Evolutionary conservation across 2,113 vertebrate species (phyloP), one percentile per base, ranked within the genome.

Genomic region (Eudorcas thomsonii): DNA sequence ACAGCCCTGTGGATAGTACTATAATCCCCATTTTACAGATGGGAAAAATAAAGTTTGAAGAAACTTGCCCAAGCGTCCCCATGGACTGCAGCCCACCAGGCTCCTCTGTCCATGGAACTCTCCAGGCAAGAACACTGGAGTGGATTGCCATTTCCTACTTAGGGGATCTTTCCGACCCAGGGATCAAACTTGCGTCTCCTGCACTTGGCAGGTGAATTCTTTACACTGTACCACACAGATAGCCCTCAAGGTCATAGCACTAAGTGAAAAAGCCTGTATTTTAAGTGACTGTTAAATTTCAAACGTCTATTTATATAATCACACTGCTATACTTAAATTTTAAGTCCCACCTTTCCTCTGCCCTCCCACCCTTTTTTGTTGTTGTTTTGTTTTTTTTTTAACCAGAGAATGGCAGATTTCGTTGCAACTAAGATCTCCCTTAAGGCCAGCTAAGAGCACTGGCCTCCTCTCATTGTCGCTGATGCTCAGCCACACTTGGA

Each of bases 11-110:
- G 45, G 60, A 55, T 52, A 3, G 19, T 83, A 21, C 39, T 43
- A 36, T 77, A 55, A 80, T 80, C 3, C 74, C 88, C 95, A 93
- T 94, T 98, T 96, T 83, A 93, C n/a, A 57, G 62, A 87, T 88
- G 45, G 59, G 88, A 39, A 84, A 78, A 90, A 54, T 26, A 16
- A 97, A 90, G 30, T 85, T 59, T 54, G 62, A 74, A 82, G 43
- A 86, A 83, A 57, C 55, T 95, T 93, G 21, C 64, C 30, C 67
- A 50, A 43, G 12, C 23, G 1, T 77, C 39, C 71, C 23, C 71
- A 43, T 43, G 71, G 36, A 43, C 71, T 74, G 36, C 12, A 77
- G 36, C 71, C 71, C 36, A 25, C 6, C 11, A 26, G 71, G 36
- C 23, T 77, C 23, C 71, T 43, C 36, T 43, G 71, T 77, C 71